Evolutionary conservation across 1,140 invertebrate genomes (phyloP).

Genomic region (Zaprionus camerounensis): DNA sequence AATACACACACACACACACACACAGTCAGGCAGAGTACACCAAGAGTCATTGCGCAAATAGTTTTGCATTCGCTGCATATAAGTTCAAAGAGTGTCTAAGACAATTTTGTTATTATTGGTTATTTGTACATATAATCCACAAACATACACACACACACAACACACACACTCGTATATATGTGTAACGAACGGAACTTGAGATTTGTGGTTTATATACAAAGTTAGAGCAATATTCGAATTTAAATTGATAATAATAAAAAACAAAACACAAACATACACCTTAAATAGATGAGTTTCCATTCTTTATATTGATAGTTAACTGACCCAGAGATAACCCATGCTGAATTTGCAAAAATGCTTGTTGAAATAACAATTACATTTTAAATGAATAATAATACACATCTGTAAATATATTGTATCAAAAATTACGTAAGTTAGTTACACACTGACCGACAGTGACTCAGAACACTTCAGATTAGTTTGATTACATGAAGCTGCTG

Average conservation of each 20-base stretch:
- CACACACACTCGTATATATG: slow-evolving; percentile 27
- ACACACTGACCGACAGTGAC: background rate
- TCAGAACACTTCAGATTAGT: slow-evolving; percentile 3
- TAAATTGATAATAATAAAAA: slow-evolving; percentile 74
- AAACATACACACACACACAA: slow-evolving; percentile 40
- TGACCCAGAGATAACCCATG: background rate
- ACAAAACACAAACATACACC: slow-evolving; percentile 51
- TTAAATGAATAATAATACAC: background rate
- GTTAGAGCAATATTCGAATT: slow-evolving; percentile 81
- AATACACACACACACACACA: slow-evolving; percentile 22
- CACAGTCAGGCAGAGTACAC: slow-evolving; percentile 14
- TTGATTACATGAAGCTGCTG: background rate
- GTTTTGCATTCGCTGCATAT: slow-evolving; percentile 67
- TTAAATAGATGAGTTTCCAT: slow-evolving; percentile 11
- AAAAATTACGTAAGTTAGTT: background rate
- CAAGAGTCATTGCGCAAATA: slow-evolving; percentile 55
- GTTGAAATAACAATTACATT: background rate
- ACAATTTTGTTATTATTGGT: slow-evolving; percentile 73
- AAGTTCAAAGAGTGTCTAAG: slow-evolving; percentile 74
- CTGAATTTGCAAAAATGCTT: background rate
- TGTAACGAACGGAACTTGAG: slow-evolving; percentile 34
- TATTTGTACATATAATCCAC: slow-evolving; percentile 72
- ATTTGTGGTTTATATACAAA: slow-evolving; percentile 69
- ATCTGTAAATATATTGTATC: background rate
- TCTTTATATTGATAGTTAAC: background rate